phyloP scores from a whole-genome alignment of 2,888 invertebrate genomes.

The Torymus tubicola region DNA sequence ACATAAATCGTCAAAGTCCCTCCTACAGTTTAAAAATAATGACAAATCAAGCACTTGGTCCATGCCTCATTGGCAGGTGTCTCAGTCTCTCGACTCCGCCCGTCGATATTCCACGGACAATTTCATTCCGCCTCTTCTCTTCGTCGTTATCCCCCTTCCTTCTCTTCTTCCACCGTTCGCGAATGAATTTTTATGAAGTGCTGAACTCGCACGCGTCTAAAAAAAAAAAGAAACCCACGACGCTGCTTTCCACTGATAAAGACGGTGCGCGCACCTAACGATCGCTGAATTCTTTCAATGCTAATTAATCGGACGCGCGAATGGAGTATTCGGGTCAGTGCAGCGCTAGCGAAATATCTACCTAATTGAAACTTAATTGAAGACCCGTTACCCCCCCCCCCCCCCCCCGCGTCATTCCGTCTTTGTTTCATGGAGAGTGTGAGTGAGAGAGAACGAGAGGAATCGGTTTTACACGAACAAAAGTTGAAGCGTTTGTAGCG shows the following conservation, averaged over 20 bases:
- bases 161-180: not conserved
- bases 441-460: not conserved
- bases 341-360: not conserved
- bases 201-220: conserved; percentile 16
- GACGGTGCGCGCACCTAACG: conserved; percentile 1
- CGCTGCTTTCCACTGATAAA: not conserved
- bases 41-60: too few species aligned
- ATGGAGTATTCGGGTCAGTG: conserved; percentile 26
- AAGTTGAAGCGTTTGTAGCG: not conserved
- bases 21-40: too few species aligned
- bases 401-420: not conserved
- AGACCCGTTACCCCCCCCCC: not conserved
- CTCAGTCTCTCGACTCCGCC: too few species aligned
- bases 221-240: not conserved
- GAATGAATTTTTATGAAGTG: conserved; percentile 32
- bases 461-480: not conserved
- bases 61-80: too few species aligned
- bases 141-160: too few species aligned
- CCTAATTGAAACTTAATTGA: conserved; percentile 55
- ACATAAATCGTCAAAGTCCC: too few species aligned
- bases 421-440: not conserved
- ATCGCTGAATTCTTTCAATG: not conserved
- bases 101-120: not conserved
- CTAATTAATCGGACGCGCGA: conserved; percentile 17
- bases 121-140: not conserved